Evolutionary conservation across 2,113 vertebrate species (phyloP).

Genomic region (Nerophis lumbriciformis): DNA sequence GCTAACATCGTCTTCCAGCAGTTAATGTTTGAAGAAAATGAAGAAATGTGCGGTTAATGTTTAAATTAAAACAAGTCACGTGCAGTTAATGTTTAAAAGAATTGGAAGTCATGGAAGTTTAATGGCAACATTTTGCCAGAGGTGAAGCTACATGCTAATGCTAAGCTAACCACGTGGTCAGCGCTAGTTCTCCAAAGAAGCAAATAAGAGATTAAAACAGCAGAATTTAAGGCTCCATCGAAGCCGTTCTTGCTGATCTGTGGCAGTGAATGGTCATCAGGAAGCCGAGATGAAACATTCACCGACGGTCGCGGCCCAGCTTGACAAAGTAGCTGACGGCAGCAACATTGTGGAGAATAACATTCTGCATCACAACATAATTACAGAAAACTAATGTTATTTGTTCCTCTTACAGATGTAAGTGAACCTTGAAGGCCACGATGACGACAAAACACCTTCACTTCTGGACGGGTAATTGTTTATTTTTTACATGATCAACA

Average conservation of each 20-base stretch:
- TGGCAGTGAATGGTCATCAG: constrained; percentile 5
- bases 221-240: constrained; percentile 14
- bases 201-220: too few relatives aligned
- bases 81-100: too few relatives aligned
- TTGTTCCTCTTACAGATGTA: neutral
- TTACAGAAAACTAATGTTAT: neutral
- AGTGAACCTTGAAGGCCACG: too few relatives aligned
- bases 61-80: too few relatives aligned
- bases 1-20: too few relatives aligned
- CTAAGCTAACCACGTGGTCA: constrained; percentile 3
- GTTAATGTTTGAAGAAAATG: too few relatives aligned
- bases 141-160: neutral
- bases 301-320: constrained; percentile 11
- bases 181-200: neutral
- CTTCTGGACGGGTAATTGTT: too few relatives aligned
- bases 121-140: too few relatives aligned
- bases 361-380: neutral
- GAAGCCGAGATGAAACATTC: constrained; percentile 5
- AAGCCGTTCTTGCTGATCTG: constrained; percentile 7
- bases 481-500: too few relatives aligned
- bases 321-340: neutral
- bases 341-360: constrained; percentile 8
- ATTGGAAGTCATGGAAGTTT: too few relatives aligned
- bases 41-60: too few relatives aligned
- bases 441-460: too few relatives aligned